Evolutionary conservation across 2,113 vertebrate genomes (phyloP).

Genomic region (Tachycineta bicolor): DNA sequence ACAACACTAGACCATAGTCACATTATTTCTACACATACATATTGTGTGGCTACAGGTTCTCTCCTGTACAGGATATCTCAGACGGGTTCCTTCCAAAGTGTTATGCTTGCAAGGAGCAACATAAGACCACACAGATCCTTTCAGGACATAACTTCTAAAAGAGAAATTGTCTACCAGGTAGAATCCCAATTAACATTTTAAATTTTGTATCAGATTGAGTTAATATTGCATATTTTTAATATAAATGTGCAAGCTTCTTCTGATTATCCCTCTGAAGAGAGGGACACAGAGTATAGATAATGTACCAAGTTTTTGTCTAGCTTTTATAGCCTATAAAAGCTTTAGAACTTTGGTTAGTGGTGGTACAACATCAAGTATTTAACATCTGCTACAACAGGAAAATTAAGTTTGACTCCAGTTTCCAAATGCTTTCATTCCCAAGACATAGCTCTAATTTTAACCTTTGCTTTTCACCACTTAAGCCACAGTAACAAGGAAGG

Average conservation of each 20-base stretch:
- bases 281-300: background rate
- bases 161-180: background rate
- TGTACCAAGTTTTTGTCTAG: background rate
- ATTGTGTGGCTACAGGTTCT: background rate
- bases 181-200: slow-evolving; percentile 8
- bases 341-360: slow-evolving; percentile 12
- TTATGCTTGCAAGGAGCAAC: slow-evolving; percentile 13
- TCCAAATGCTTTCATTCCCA: slow-evolving; percentile 12
- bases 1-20: slow-evolving; percentile 34
- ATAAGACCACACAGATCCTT: slow-evolving; percentile 10
- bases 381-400: background rate
- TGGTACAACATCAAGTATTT: background rate
- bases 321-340: slow-evolving; percentile 23
- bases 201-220: background rate
- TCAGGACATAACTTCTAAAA: slow-evolving; percentile 1
- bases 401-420: background rate
- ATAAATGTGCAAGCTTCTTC: slow-evolving; percentile 61
- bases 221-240: slow-evolving; percentile 64
- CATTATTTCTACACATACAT: background rate
- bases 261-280: slow-evolving; percentile 17
- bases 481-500: slow-evolving; percentile 35
- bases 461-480: slow-evolving; percentile 33
- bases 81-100: background rate
- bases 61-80: background rate
- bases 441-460: slow-evolving; percentile 18